A percentile compares a stretch with the other conserved stretches of the same genome.
These are phyloP conservation scores for Volucella bombylans DNA, from an alignment of 2,888 invertebrate species.

Conservation along the genomic window DNA sequence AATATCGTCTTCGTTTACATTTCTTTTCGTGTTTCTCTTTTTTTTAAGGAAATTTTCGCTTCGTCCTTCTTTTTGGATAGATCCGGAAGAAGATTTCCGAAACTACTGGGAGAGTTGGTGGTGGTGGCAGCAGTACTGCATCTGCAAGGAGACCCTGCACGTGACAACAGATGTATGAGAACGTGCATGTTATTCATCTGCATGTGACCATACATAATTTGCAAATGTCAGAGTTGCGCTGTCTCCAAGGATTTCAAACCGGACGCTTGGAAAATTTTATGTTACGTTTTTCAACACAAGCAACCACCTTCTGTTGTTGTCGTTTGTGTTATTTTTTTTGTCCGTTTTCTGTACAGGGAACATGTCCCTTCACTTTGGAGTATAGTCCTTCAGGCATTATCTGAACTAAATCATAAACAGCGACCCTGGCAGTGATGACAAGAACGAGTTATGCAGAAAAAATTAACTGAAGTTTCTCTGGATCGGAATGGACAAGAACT, in stretches of 20 bases:
- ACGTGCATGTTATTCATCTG: constrained; percentile 64
- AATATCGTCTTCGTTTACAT: not conserved
- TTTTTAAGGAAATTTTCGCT: not conserved
- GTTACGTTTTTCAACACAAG: constrained; percentile 27
- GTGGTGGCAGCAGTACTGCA: constrained; percentile 20
- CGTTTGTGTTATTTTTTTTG: constrained; percentile 6
- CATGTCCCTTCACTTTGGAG: constrained; percentile 50
- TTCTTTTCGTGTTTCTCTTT: not conserved
- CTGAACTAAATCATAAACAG: constrained; percentile 72
- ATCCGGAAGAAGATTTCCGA: constrained; percentile 47
- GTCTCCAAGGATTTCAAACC: constrained; percentile 69
- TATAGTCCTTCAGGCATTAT: constrained; percentile 60
- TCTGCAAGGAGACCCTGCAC: constrained; percentile 67
- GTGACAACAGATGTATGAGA: constrained; percentile 59
- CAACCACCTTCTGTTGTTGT: not conserved
- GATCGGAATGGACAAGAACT: constrained; percentile 6
- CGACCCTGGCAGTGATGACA: constrained; percentile 67
- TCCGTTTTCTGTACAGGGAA: constrained; percentile 9
- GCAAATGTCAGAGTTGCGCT: constrained; percentile 70
- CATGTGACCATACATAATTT: constrained; percentile 72
- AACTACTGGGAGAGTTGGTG: not conserved
- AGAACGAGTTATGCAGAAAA: constrained; percentile 47
- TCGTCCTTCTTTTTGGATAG: constrained; percentile 34
- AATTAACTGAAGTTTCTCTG: constrained; percentile 51
- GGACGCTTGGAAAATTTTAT: constrained; percentile 55